Evolutionary conservation across 2,888 invertebrate genomes (phyloP), one percentile per base, ranked within the genome.

Genomic region (Linyphia triangularis): DNA sequence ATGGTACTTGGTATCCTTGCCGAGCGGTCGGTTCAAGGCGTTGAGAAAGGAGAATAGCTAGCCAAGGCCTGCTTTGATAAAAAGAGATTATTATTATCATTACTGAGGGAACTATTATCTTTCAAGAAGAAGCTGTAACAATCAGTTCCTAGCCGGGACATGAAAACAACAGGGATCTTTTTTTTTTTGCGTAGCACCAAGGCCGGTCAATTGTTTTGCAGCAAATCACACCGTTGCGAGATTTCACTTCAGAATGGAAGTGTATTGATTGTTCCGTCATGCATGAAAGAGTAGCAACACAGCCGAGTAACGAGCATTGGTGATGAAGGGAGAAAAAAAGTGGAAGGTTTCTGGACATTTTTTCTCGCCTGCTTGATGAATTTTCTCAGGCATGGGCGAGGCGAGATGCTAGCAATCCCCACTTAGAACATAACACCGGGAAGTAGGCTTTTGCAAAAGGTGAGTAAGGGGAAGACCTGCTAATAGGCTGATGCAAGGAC

Each of bases 71-170:
- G 81, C 63, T 67, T 73, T 81, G 81, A 81, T 73, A 81, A 75
- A 86, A 81, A 81, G 86, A 86, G 81, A 86, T 86, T 86, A 85
- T 85, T 85, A 86, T 86, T 86, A 86, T 86, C 81, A 86, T 86
- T 73, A 86, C 81, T 9, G 13, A n/a, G 72, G 63, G 57, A 67
- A 81, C 86, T 81, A 86, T 86, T 86, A 86, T 86, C 81, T 75
- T 51, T 72, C 75, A 65, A 86, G 86, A 86, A 86, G 86, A 86
- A 86, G 86, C 86, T 86, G 86, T 86, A 86, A 81, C 86, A 86
- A 81, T 86, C 86, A 81, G 81, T 81, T 59, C 86, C 78, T 61
- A 69, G 70, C 72, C 78, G 69, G 78, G 61, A 70, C 79, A 63
- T 28, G 63, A 59, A 61, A 81, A 81, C 72, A 81, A 86, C 73